These are phyloP conservation scores for Drosophila colorata DNA, from an alignment of 2,888 invertebrate genomes.

Conservation along the genomic window DNA sequence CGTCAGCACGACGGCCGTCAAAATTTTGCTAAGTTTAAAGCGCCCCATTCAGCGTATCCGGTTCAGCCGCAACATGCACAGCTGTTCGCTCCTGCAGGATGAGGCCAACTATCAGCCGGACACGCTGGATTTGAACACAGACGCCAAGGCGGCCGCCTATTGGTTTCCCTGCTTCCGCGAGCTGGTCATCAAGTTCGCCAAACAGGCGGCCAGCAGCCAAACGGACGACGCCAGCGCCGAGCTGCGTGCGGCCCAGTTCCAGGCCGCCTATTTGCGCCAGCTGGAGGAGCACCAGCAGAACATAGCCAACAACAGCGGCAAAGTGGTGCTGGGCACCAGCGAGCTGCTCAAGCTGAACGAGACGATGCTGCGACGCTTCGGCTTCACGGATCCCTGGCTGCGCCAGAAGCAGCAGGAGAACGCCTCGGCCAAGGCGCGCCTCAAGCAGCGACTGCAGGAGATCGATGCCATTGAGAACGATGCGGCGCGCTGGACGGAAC, in stretches of 20 bases:
- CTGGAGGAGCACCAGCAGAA: slow-evolving; percentile 86
- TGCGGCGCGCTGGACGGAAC: slow-evolving; percentile 88
- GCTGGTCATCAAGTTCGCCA: slow-evolving; percentile 93
- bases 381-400: slow-evolving; percentile 95
- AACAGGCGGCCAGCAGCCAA: slow-evolving; percentile 90
- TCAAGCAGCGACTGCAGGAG: slow-evolving; percentile 89
- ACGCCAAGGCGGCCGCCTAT: slow-evolving; percentile 94
- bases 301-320: slow-evolving; percentile 85
- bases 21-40: slow-evolving; percentile 35
- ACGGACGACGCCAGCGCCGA: slow-evolving; percentile 87
- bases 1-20: slow-evolving; percentile 42
- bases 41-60: slow-evolving; percentile 39
- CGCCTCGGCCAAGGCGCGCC: slow-evolving; percentile 90
- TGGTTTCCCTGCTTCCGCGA: slow-evolving; percentile 97
- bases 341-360: slow-evolving; percentile 96
- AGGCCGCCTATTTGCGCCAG: slow-evolving; percentile 92
- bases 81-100: slow-evolving; percentile 92
- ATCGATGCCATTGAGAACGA: slow-evolving; percentile 89
- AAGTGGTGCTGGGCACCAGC: slow-evolving; percentile 91
- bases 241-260: slow-evolving; percentile 92
- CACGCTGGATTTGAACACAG: slow-evolving; percentile 94
- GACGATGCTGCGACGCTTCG: slow-evolving; percentile 94
- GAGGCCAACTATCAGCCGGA: slow-evolving; percentile 94
- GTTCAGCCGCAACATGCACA: slow-evolving; percentile 65
- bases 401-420: slow-evolving; percentile 96